Evolutionary conservation across 2,113 vertebrate species (phyloP), one percentile per base, ranked within the genome.

Genomic region (Myanophis thanlyinensis): DNA sequence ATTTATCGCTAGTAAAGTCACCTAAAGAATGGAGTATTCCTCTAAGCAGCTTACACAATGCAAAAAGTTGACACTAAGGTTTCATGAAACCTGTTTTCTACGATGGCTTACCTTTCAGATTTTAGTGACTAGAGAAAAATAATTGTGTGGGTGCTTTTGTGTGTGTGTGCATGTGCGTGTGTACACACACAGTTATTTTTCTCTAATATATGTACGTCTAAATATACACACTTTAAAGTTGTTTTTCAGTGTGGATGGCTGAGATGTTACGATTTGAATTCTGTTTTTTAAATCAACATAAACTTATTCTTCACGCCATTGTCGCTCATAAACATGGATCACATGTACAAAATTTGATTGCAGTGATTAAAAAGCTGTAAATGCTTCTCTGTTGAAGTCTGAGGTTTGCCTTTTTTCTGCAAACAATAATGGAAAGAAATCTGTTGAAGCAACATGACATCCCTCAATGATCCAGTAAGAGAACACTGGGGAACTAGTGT

Each of bases 11-110:
- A 92, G 92, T 89, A 90, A 90, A 93, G 46, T 87, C 52, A 0
- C 51, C 67, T 94, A 93, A 93, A 94, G 94, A 94, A 96, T 95
- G 95, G 95, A 93, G 56, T 11, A 52, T 93, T 95, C 91, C 89
- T 40, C 40, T 86, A 87, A 92, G 80, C 87, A 89, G 54, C 0
- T 10, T n/a, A 27, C 52, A 89, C 52, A 52, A 52, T 62, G 80
- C 62, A 86, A 91, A 91, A 92, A 93, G 44, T 80, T 93, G 73
- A 73, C 3, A 53, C 44, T 46, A 91, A 84, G 88, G 90, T 86
- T 91, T 40, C 59, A 51, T 84, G 47, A 89, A 89, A 40, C 46
- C 40, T 49, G 18, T 15, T 89, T 89, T 49, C 20, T 51, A 85
- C 8, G 53, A 3, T 62, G 88, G 47, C 25, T 93, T 93, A 13